phyloP scores from a whole-genome alignment of 1,140 invertebrate genomes.

The Laodelphax striatellus region DNA sequence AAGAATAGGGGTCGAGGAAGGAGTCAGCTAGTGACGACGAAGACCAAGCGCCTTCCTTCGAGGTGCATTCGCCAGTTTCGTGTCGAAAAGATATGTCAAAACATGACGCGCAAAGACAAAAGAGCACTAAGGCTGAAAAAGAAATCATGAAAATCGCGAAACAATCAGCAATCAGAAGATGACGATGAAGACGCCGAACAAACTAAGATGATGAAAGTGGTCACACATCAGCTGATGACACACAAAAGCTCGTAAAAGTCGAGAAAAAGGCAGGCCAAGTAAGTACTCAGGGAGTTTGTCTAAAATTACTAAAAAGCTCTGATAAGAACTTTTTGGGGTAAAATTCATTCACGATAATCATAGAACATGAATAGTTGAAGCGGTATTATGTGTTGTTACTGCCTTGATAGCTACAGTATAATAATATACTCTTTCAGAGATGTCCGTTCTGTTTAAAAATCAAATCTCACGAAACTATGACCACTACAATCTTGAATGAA shows the following conservation, averaged over 20 bases:
- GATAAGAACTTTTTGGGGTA: no score
- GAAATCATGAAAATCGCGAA: background rate
- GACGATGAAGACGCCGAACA: conserved; percentile 28
- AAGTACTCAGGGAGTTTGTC: no score
- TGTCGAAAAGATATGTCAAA: background rate
- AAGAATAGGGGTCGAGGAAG: background rate
- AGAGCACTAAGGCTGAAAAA: background rate
- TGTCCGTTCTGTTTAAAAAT: no score
- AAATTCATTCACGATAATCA: no score
- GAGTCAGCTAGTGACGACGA: background rate
- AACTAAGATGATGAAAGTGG: conserved; percentile 25
- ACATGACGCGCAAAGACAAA: no score
- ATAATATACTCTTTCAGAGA: no score
- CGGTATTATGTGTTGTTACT: no score
- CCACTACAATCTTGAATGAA: no score
- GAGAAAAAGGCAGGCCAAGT: background rate
- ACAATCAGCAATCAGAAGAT: conserved; percentile 16
- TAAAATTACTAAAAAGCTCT: no score
- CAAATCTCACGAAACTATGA: no score
- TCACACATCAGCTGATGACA: conserved; percentile 33
- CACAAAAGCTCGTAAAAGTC: conserved; percentile 22
- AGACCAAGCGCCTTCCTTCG: background rate
- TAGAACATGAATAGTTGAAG: no score
- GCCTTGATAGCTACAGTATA: no score
- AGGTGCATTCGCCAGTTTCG: background rate